Percentiles rank a stretch among this genome's conserved stretches.
Conservation (phyloP, 2,888 invertebrate species). For the Bimastos eiseni region DNA sequence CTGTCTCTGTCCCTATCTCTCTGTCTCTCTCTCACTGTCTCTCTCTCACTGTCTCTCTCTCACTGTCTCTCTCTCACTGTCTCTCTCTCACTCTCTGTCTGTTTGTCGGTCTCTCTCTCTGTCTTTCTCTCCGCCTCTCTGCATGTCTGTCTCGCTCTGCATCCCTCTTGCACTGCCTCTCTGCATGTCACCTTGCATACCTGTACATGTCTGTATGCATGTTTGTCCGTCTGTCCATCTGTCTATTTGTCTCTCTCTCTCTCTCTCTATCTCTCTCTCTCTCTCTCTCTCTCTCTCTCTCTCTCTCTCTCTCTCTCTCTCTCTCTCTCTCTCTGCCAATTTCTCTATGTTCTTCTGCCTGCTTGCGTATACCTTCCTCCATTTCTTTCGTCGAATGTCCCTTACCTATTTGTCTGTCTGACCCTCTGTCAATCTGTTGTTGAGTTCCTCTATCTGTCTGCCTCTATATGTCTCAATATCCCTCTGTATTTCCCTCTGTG, state of each 20-base stretch:
- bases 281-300: constrained; percentile 31
- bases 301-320: constrained; percentile 32
- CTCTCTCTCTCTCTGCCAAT: constrained; percentile 23
- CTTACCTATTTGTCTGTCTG: neutral
- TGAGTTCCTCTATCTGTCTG: neutral
- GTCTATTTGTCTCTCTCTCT: neutral
- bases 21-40: neutral
- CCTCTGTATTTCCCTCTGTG: neutral
- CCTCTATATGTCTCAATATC: neutral
- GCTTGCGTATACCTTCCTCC: neutral
- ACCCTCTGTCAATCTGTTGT: neutral
- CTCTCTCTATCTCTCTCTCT: constrained; percentile 26
- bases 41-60: neutral
- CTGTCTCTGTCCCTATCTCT: neutral
- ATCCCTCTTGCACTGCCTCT: neutral
- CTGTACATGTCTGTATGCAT: too few relatives aligned
- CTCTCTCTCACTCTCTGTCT: neutral
- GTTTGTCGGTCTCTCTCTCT: too few relatives aligned
- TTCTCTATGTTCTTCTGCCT: neutral
- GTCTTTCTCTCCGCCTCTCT: neutral
- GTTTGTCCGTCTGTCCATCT: neutral
- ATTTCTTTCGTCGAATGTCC: too few relatives aligned
- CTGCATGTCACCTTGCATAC: too few relatives aligned
- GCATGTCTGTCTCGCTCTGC: neutral
- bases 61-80: neutral